Evolutionary conservation across 1,140 invertebrate species (phyloP).

Genomic region (Gonioctena quinquepunctata): DNA sequence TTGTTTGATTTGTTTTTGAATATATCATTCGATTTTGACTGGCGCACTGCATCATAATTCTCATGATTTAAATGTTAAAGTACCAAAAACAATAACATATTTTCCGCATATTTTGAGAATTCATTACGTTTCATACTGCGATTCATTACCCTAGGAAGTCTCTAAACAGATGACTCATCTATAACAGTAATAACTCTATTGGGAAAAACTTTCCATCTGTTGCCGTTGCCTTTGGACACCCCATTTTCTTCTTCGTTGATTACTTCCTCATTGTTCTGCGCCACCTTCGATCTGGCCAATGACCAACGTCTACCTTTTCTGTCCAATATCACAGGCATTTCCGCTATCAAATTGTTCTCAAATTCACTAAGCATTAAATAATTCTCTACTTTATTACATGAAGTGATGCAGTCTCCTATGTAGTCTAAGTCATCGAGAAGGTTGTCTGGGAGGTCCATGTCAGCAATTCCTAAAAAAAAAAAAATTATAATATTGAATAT

Average conservation of each 20-base stretch:
- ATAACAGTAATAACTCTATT: conserved; percentile 74
- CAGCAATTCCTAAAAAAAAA: conserved; percentile 62
- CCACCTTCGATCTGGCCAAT: conserved; percentile 56
- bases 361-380: conserved; percentile 86
- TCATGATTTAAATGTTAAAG: too few species aligned
- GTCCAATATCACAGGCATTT: conserved; percentile 73
- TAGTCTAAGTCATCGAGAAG: conserved; percentile 80
- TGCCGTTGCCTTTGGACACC: conserved; percentile 21
- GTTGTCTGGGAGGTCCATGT: conserved; percentile 83
- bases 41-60: too few species aligned
- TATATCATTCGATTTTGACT: too few species aligned
- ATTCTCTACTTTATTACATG: conserved; percentile 87
- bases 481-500: too few species aligned
- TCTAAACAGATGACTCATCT: conserved; percentile 68
- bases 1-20: too few species aligned
- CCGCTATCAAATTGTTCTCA: conserved; percentile 82
- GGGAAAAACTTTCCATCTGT: conserved; percentile 46
- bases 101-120: too few species aligned
- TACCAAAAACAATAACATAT: too few species aligned
- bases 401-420: conserved; percentile 84
- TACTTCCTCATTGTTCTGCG: conserved; percentile 39
- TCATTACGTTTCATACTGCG: not conserved
- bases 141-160: not conserved
- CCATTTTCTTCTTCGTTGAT: conserved; percentile 33
- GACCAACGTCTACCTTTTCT: conserved; percentile 71